These are phyloP conservation scores for Ormyrus nitidulus DNA, from an alignment of 2,888 invertebrate genomes.

Conservation along the genomic window DNA sequence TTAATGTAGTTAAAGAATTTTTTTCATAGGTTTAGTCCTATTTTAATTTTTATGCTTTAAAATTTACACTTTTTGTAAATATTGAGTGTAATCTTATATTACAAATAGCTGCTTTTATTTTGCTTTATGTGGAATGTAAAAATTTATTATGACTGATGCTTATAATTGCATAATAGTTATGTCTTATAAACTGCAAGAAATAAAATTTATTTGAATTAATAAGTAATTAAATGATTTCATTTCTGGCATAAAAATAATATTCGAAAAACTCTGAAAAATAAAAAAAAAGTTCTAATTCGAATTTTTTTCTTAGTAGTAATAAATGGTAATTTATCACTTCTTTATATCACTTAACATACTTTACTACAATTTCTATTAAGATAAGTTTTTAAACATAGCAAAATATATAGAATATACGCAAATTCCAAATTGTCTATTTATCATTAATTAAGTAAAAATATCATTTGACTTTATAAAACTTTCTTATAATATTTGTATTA, in stretches of 20 bases:
- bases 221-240: background rate
- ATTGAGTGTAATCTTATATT: too few relatives aligned
- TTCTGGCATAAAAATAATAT: background rate
- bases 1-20: background rate
- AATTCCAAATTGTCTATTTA: background rate
- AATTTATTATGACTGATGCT: background rate
- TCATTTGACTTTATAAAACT: background rate
- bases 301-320: background rate
- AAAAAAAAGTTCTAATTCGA: background rate
- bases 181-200: background rate
- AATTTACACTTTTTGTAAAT: background rate
- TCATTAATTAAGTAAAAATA: slow-evolving; percentile 26
- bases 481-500: background rate
- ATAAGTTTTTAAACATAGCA: background rate
- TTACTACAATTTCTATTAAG: background rate
- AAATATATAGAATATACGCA: background rate
- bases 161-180: too few relatives aligned
- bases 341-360: background rate
- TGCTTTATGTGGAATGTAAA: background rate
- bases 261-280: background rate
- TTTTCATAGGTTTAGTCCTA: background rate
- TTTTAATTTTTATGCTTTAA: background rate
- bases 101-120: background rate
- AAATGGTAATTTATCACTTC: background rate
- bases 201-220: background rate